Evolutionary conservation across 2,888 invertebrate species (phyloP).

Genomic region (Oxytorus armatus): DNA sequence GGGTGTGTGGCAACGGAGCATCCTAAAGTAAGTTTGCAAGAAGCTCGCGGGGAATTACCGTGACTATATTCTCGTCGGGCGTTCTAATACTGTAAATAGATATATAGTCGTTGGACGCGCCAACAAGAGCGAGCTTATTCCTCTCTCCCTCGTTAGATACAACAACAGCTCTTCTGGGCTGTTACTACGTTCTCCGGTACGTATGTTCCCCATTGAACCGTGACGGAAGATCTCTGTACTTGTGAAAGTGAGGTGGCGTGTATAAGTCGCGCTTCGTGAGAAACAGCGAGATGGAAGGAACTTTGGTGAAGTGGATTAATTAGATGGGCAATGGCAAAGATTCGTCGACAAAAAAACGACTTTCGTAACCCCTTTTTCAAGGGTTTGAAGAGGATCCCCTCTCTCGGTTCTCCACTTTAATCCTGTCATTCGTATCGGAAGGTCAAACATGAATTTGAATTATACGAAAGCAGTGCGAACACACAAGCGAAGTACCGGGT

Average conservation of each 20-base stretch:
- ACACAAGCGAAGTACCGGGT: no score
- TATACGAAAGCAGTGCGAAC: neutral
- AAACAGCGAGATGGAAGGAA: conserved; percentile 60
- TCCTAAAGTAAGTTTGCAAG: conserved; percentile 75
- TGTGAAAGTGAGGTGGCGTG: neutral
- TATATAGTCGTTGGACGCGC: conserved; percentile 32
- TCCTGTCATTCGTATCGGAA: neutral
- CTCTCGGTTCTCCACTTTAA: neutral
- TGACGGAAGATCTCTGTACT: conserved; percentile 4
- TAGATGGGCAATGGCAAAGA: conserved; percentile 73
- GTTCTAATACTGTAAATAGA: conserved; percentile 10
- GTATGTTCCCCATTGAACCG: conserved; percentile 25
- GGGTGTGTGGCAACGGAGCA: conserved; percentile 59
- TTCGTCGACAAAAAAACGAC: conserved; percentile 6
- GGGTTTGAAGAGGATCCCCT: neutral
- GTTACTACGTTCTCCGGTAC: neutral
- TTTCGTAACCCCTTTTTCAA: neutral
- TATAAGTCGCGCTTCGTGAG: conserved; percentile 49
- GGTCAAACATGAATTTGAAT: neutral
- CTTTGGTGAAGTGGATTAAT: conserved; percentile 74
- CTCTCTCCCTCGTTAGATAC: conserved; percentile 36
- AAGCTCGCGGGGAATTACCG: conserved; percentile 70
- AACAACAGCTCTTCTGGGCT: conserved; percentile 25
- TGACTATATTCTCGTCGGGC: conserved; percentile 53
- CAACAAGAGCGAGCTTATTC: neutral